Percentiles rank a stretch among this genome's conserved stretches.
Conservation (phyloP, 92 coral and sea anemone genomes). For the Parazoanthus darwini region DNA sequence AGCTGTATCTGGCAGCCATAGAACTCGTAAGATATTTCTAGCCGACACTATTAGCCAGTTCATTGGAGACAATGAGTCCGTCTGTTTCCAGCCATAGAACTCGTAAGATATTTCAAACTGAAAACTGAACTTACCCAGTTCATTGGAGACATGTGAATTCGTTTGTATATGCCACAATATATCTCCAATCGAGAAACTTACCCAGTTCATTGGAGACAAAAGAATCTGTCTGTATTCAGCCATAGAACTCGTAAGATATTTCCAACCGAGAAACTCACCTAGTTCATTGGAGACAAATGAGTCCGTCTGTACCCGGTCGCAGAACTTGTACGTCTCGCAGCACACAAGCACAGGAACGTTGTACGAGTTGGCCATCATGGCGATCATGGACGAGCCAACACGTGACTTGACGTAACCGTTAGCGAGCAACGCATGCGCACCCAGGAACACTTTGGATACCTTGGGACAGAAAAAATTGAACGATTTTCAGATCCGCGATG, state of each 20-base stretch:
- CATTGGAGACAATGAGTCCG: too few relatives aligned
- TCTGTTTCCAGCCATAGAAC: too few relatives aligned
- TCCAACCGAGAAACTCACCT: constrained; percentile 50
- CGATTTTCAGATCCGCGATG: background rate
- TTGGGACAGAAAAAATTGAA: constrained; percentile 4
- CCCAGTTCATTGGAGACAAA: constrained; percentile 97
- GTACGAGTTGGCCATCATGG: constrained; percentile 92
- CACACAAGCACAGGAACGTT: constrained; percentile 97
- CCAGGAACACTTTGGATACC: constrained; percentile 98
- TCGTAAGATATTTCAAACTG: too few relatives aligned
- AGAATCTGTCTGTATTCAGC: constrained; percentile 87
- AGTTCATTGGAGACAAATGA: constrained; percentile 97
- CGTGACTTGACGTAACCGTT: constrained; percentile 99
- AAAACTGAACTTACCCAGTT: too few relatives aligned
- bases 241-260: constrained; percentile 31
- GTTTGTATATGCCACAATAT: too few relatives aligned
- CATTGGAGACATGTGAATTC: too few relatives aligned
- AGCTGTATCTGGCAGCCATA: too few relatives aligned
- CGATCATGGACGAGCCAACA: constrained; percentile 97
- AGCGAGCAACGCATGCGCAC: constrained; percentile 98
- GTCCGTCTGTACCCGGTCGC: constrained; percentile 95
- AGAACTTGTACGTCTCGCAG: constrained; percentile 98
- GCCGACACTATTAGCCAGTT: too few relatives aligned
- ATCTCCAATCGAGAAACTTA: constrained; percentile 31
- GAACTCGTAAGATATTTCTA: too few relatives aligned